These are phyloP conservation scores for Tetragnatha versicolor DNA, from an alignment of 1,140 invertebrate species.

Conservation along the genomic window DNA sequence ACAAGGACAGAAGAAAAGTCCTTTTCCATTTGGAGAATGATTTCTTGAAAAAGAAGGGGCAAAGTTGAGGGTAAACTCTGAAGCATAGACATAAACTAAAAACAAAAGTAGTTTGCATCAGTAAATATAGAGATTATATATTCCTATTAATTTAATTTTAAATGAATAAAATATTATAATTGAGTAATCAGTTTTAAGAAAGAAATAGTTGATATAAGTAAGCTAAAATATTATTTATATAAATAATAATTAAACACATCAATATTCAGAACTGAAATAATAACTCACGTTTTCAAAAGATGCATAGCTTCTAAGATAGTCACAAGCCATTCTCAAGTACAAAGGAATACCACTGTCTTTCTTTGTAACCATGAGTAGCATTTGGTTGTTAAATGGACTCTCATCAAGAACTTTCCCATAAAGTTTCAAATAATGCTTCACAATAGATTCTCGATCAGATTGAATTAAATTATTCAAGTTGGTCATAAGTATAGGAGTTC, in stretches of 20 bases:
- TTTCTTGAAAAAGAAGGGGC: slow-evolving; percentile 58
- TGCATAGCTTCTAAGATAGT: slow-evolving; percentile 65
- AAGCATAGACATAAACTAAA: slow-evolving; percentile 61
- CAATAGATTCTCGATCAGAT: slow-evolving; percentile 62
- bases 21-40: slow-evolving; percentile 53
- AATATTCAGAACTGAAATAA: not conserved
- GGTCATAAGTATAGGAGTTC: not conserved
- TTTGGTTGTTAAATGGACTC: slow-evolving; percentile 66
- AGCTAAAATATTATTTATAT: slow-evolving; percentile 19
- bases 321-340: slow-evolving; percentile 65
- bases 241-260: not conserved
- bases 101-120: slow-evolving; percentile 58
- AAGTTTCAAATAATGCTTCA: slow-evolving; percentile 60
- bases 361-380: slow-evolving; percentile 63
- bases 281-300: slow-evolving; percentile 64
- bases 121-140: slow-evolving; percentile 62
- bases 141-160: no score
- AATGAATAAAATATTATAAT: no score
- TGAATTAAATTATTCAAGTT: slow-evolving; percentile 36
- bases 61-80: slow-evolving; percentile 25
- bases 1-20: slow-evolving; percentile 35
- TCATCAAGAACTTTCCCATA: slow-evolving; percentile 64
- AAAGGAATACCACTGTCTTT: slow-evolving; percentile 64
- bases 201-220: slow-evolving; percentile 59
- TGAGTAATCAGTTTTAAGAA: no score